phyloP scores from a whole-genome alignment of 1,140 invertebrate genomes.

The Lerema accius region DNA sequence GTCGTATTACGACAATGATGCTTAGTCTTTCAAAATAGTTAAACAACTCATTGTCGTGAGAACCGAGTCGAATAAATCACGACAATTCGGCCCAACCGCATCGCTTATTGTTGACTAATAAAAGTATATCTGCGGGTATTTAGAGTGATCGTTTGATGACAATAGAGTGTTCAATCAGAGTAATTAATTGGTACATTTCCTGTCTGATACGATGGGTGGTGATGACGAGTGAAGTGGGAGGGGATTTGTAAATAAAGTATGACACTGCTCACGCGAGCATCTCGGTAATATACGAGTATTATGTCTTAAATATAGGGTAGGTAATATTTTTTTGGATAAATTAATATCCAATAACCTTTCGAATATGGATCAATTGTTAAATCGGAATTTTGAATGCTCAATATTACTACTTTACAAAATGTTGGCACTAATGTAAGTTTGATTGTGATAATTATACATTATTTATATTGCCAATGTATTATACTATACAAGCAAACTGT shows the following conservation, averaged over 20 bases:
- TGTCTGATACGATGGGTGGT: conserved; percentile 47
- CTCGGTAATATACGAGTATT: conserved; percentile 2
- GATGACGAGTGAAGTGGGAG: conserved; percentile 8
- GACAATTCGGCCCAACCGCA: background rate
- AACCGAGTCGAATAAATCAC: conserved; percentile 3
- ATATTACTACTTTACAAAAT: too few relatives aligned
- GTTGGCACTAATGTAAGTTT: too few relatives aligned
- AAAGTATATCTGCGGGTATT: conserved; percentile 41
- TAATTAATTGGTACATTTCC: conserved; percentile 57
- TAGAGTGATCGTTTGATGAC: conserved; percentile 50
- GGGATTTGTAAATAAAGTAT: conserved; percentile 35
- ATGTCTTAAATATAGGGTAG: too few relatives aligned
- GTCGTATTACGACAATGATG: too few relatives aligned
- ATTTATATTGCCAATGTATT: too few relatives aligned
- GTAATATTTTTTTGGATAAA: too few relatives aligned
- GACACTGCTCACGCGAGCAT: conserved; percentile 32
- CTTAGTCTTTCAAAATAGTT: too few relatives aligned
- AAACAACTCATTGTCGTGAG: conserved; percentile 11
- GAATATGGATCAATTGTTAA: too few relatives aligned
- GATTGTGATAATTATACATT: too few relatives aligned
- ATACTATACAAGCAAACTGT: too few relatives aligned
- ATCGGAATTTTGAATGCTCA: too few relatives aligned
- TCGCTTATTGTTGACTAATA: conserved; percentile 37
- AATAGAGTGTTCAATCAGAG: conserved; percentile 61
- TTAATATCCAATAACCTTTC: too few relatives aligned